A percentile compares a stretch with the other conserved stretches of the same genome.
Evolutionary conservation across 2,113 vertebrate genomes (phyloP).

Genomic region (Vimba vimba): DNA sequence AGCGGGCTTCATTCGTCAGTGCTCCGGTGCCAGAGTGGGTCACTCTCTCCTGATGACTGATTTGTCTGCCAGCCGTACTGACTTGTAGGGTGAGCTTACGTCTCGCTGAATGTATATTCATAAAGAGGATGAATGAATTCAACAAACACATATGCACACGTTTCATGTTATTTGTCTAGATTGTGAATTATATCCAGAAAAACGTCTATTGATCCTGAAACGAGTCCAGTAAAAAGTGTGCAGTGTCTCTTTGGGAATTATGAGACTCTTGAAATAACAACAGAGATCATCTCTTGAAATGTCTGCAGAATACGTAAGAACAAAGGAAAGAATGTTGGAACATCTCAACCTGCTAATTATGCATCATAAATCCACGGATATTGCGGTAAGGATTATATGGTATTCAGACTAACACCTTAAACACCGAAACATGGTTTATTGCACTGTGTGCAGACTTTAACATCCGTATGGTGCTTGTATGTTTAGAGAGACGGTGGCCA

Average conservation of each 20-base stretch:
- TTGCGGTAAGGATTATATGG: neutral
- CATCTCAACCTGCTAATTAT: slow-evolving; percentile 14
- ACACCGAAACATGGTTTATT: neutral
- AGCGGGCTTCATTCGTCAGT: slow-evolving; percentile 74
- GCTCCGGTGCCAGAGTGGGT: neutral
- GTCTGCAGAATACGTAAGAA: neutral
- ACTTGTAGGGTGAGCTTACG: neutral
- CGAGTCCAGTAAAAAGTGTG: neutral
- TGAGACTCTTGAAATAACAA: neutral
- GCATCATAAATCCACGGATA: neutral
- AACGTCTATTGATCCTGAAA: neutral
- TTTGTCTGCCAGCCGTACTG: slow-evolving; percentile 32
- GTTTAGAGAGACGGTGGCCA: neutral
- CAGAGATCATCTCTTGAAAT: neutral
- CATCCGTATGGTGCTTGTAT: neutral
- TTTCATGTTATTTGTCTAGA: neutral
- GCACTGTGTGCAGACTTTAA: neutral
- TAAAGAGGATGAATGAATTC: slow-evolving; percentile 25
- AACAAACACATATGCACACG: neutral
- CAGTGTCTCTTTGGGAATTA: neutral
- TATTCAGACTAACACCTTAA: slow-evolving; percentile 2
- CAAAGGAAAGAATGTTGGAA: slow-evolving; percentile 17
- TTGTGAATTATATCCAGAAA: neutral
- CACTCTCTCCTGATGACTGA: slow-evolving; percentile 38
- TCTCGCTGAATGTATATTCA: neutral